Conservation (phyloP, 2,888 invertebrate genomes). For the Drosophila recens region DNA sequence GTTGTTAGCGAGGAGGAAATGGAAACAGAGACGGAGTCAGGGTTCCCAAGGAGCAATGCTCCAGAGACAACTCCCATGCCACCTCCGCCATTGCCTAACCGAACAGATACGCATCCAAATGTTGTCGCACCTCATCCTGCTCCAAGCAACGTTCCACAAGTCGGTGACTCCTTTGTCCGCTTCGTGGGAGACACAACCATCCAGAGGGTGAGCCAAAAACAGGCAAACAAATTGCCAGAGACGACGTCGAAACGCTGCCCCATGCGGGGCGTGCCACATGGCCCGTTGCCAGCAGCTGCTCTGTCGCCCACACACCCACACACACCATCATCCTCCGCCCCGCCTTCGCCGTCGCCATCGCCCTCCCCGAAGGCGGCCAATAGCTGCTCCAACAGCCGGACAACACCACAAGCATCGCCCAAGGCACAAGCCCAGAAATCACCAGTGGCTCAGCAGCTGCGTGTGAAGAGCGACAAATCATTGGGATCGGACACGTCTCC, state of each 20-base stretch:
- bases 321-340: conserved; percentile 28
- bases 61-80: conserved; percentile 31
- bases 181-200: conserved; percentile 83
- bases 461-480: conserved; percentile 54
- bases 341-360: conserved; percentile 26
- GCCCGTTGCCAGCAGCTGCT: conserved; percentile 69
- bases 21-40: conserved; percentile 39
- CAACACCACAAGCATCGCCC: conserved; percentile 4
- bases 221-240: conserved; percentile 43
- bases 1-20: conserved; percentile 80
- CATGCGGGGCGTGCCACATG: conserved; percentile 68
- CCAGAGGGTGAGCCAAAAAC: conserved; percentile 73
- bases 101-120: conserved; percentile 9
- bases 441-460: conserved; percentile 24
- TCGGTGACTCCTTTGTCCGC: conserved; percentile 54
- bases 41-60: not conserved
- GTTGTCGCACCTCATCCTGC: not conserved
- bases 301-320: conserved; percentile 30
- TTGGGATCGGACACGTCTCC: conserved; percentile 34
- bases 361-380: conserved; percentile 22
- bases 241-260: conserved; percentile 40
- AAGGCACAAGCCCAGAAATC: conserved; percentile 32
- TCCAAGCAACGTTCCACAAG: not conserved
- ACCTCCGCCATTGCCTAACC: conserved; percentile 27
- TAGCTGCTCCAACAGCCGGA: conserved; percentile 6